Evolutionary conservation across 2,113 vertebrate genomes (phyloP).

Genomic region (Cyprinodon brontotheroides): DNA sequence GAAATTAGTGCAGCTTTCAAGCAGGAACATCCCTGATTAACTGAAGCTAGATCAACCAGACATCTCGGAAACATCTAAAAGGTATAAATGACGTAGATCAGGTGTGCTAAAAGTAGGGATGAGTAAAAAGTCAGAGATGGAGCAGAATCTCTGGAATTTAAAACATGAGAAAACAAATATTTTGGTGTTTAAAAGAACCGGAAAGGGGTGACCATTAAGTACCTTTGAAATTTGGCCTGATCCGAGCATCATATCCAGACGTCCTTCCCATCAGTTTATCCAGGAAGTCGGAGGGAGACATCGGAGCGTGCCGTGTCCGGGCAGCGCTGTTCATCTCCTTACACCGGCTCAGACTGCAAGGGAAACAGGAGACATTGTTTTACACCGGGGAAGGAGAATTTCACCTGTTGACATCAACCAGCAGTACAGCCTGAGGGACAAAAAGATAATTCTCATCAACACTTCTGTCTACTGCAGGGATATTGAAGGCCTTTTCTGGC

Average conservation of each 20-base stretch:
- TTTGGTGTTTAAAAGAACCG: not conserved
- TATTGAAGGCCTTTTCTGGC: no score
- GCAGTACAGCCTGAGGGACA: no score
- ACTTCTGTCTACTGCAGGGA: no score
- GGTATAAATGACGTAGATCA: no score
- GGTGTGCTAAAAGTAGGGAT: not conserved
- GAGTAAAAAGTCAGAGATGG: not conserved
- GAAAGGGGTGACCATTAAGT: slow-evolving; percentile 20
- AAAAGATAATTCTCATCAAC: no score
- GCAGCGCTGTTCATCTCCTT: slow-evolving; percentile 89
- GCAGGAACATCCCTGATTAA: not conserved
- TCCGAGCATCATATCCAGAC: slow-evolving; percentile 96
- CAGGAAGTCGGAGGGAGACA: slow-evolving; percentile 97
- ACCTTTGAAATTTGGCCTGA: slow-evolving; percentile 99
- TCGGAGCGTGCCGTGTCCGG: slow-evolving; percentile 81
- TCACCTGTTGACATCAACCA: not conserved
- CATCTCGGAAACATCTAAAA: not conserved
- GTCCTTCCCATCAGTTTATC: slow-evolving; percentile 98
- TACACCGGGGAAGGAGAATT: not conserved
- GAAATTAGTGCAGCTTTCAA: no score
- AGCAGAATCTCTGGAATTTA: not conserved
- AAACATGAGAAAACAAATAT: not conserved
- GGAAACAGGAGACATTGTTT: not conserved
- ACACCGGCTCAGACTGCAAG: slow-evolving; percentile 85
- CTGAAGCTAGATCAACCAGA: not conserved